A percentile compares a stretch with the other conserved stretches of the same genome.
These are phyloP conservation scores for Decapterus maruadsi DNA, from an alignment of 2,797 vertebrate species.

Conservation along the genomic window DNA sequence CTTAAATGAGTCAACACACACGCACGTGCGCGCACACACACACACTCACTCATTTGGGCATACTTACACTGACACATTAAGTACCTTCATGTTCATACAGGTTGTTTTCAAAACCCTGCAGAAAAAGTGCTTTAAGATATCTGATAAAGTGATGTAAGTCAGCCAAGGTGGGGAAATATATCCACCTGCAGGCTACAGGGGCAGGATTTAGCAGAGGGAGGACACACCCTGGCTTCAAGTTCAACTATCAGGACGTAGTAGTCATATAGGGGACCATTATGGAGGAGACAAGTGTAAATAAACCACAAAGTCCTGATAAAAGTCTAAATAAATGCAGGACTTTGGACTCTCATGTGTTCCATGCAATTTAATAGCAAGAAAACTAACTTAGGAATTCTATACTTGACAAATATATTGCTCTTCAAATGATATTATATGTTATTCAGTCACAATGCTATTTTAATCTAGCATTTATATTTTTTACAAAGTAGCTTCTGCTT, in stretches of 20 bases:
- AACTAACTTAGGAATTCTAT: neutral
- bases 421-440: neutral
- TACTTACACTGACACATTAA: constrained; percentile 57
- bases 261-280: constrained; percentile 8
- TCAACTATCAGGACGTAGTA: constrained; percentile 32
- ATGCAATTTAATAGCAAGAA: neutral
- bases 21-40: constrained; percentile 26
- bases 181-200: constrained; percentile 20
- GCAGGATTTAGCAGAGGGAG: constrained; percentile 26
- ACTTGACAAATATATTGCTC: neutral
- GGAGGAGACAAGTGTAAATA: neutral
- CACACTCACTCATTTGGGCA: constrained; percentile 10
- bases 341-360: neutral
- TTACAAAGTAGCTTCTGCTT: no score
- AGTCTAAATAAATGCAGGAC: neutral
- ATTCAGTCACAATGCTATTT: neutral
- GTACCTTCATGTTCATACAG: constrained; percentile 73
- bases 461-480: neutral
- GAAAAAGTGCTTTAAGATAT: constrained; percentile 35
- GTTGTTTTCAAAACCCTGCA: constrained; percentile 24
- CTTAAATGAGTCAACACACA: constrained; percentile 65
- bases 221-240: constrained; percentile 43
- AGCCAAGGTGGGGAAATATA: constrained; percentile 42
- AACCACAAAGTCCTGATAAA: neutral
- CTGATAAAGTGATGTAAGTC: constrained; percentile 51